These are phyloP conservation scores for Baronia brevicornis DNA, from an alignment of 2,888 invertebrate genomes.

Conservation along the genomic window DNA sequence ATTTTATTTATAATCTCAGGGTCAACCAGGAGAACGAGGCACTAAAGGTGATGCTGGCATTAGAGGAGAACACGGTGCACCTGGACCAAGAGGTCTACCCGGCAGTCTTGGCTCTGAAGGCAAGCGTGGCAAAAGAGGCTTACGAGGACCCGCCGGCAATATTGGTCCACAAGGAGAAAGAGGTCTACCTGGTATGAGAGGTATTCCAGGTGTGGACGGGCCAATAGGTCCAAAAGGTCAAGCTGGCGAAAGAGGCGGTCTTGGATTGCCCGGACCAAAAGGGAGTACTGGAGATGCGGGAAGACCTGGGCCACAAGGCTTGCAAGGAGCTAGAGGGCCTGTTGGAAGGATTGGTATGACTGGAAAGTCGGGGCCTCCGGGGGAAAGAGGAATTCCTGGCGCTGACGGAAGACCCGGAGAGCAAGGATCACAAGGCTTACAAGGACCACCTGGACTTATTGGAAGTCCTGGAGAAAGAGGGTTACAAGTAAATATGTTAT, in stretches of 20 bases:
- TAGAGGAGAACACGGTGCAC: slow-evolving; percentile 83
- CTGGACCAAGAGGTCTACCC: slow-evolving; percentile 85
- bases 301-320: slow-evolving; percentile 80
- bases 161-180: slow-evolving; percentile 85
- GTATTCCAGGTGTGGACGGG: slow-evolving; percentile 86
- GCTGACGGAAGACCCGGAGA: slow-evolving; percentile 92
- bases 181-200: slow-evolving; percentile 78
- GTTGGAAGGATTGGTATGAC: slow-evolving; percentile 81
- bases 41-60: slow-evolving; percentile 85
- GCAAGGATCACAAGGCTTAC: slow-evolving; percentile 85
- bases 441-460: slow-evolving; percentile 86
- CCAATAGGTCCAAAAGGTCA: slow-evolving; percentile 84
- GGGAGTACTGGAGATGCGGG: slow-evolving; percentile 79
- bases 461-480: slow-evolving; percentile 88
- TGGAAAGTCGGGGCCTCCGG: slow-evolving; percentile 81
- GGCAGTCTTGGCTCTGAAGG: slow-evolving; percentile 85
- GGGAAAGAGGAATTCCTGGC: slow-evolving; percentile 85
- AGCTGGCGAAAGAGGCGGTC: slow-evolving; percentile 80
- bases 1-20: slow-evolving; percentile 59
- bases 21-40: slow-evolving; percentile 85
- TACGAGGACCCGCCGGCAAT: slow-evolving; percentile 83
- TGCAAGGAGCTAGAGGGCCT: slow-evolving; percentile 77
- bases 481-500: slow-evolving; percentile 72
- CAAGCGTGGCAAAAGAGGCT: slow-evolving; percentile 87
- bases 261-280: slow-evolving; percentile 68